Evolutionary conservation across 2,888 invertebrate genomes (phyloP).

Genomic region (Mythimna pallens): DNA sequence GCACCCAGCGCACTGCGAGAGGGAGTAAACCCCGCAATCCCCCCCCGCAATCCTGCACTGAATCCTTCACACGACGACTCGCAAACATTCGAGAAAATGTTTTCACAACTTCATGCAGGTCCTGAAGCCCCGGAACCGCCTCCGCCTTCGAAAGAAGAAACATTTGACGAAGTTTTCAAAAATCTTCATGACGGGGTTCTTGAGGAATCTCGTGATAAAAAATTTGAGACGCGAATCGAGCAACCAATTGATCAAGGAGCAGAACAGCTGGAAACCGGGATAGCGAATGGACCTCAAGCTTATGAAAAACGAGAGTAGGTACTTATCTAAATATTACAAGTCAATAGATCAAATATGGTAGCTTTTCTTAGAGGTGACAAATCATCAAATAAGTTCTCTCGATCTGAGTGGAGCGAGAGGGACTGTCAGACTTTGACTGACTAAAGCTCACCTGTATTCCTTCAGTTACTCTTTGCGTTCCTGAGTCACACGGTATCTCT

Average conservation of each 20-base stretch:
- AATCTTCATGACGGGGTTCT: constrained; percentile 22
- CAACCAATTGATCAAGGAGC: constrained; percentile 5
- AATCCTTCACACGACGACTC: background rate
- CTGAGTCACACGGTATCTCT: too few species aligned
- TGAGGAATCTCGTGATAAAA: constrained; percentile 23
- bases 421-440: too few species aligned
- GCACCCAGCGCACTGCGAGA: background rate
- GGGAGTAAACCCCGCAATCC: background rate
- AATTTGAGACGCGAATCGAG: background rate
- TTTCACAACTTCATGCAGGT: constrained; percentile 31
- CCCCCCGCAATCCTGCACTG: background rate
- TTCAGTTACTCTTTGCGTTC: too few species aligned
- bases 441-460: too few species aligned
- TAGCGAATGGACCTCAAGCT: background rate
- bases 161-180: constrained; percentile 52
- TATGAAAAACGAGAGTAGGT: constrained; percentile 16
- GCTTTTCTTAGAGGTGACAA: too few species aligned
- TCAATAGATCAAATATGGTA: background rate
- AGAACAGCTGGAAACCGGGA: constrained; percentile 11
- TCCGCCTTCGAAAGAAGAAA: constrained; percentile 31
- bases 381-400: too few species aligned
- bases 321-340: background rate
- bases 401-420: too few species aligned
- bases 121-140: background rate
- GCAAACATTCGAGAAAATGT: constrained; percentile 49